Evolutionary conservation across 2,797 vertebrate species (phyloP), one percentile per base, ranked within the genome.

Genomic region (Bovichtus variegatus): DNA sequence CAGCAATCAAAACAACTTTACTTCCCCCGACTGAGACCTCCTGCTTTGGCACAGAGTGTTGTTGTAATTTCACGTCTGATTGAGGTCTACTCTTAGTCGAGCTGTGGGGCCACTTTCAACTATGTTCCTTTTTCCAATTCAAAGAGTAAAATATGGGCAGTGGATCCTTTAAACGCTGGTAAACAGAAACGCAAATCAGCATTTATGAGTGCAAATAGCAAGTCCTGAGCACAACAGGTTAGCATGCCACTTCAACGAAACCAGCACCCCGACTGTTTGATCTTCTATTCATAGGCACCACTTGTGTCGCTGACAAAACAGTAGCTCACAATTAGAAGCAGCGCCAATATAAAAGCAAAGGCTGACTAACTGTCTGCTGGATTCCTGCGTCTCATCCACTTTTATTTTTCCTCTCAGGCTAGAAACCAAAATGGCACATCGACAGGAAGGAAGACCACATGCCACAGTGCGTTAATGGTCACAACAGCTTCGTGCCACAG

Each of bases 361-460:
- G 53, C 66, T 41, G 67, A 64, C 60, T 71, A 74, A 68, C 59
- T 62, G 68, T 51, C 76, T 75, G 76, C 63, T 65, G 81, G 59
- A 80, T 76, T 76, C 79, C 60, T 75, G 34, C n/a, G 55, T 80
- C 27, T 75, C 74, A 27, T 77, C 1, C 65, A 29, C 8, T 31
- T 49, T 64, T 69, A 60, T 41, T 73, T 59, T 61, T 66, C 61
- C 84, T 81, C 66, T 75, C 74, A 77, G 78, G 68, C 70, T 78
- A 11, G 68, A 90, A 89, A 89, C 76, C 74, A 83, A 84, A 90
- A 89, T 83, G 80, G 85, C 67, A 87, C 63, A 78, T 29, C 75
- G 76, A 83, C 78, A 89, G 83, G 71, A 80, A 83, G 44, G 57
- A 73, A 59, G 38, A 74, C 90, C 91, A 82, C 84, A 89, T 87